Percentiles rank a stretch among this genome's conserved stretches.
phyloP scores from a whole-genome alignment of 2,113 vertebrate genomes.

The Heterotilapia buettikoferi region DNA sequence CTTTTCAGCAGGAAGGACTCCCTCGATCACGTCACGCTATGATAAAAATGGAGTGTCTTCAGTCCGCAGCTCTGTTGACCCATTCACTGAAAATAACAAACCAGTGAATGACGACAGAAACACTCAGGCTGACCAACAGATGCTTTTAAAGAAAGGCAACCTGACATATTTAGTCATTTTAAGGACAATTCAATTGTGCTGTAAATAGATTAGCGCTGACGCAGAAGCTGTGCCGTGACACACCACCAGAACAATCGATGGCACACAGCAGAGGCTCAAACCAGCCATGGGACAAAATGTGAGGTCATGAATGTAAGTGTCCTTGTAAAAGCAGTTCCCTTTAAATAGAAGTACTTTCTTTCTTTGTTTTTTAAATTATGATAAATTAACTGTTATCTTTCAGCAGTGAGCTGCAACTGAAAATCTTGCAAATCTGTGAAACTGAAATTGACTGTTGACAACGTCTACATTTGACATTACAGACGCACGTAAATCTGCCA shows the following conservation, averaged over 20 bases:
- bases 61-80: neutral
- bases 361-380: neutral
- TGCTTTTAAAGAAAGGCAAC: neutral
- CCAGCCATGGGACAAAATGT: neutral
- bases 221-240: neutral
- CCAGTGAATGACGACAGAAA: neutral
- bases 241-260: neutral
- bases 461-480: neutral
- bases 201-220: slow-evolving; percentile 5
- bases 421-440: neutral
- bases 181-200: slow-evolving; percentile 10
- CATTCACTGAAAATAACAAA: neutral
- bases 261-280: neutral
- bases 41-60: neutral
- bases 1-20: neutral
- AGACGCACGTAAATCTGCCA: neutral
- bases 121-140: neutral
- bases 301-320: neutral
- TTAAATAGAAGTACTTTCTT: neutral
- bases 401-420: neutral
- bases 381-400: neutral
- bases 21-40: neutral
- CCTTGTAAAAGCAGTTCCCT: neutral
- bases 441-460: neutral
- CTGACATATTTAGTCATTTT: neutral